Evolutionary conservation across 2,888 invertebrate species (phyloP).

Genomic region (Leucophora obtusa): DNA sequence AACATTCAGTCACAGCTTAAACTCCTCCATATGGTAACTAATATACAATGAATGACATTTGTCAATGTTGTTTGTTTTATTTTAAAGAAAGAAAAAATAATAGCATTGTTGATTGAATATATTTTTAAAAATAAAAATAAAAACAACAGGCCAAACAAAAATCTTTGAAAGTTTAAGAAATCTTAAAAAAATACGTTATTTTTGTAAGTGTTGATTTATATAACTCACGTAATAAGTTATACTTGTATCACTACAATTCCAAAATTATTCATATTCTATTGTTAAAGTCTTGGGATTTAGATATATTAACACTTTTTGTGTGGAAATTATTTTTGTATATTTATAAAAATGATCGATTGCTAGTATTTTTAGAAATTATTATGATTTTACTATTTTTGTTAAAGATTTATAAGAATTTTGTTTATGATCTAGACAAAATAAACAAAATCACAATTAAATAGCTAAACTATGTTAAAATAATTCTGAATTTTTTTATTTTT

Average conservation of each 20-base stretch:
- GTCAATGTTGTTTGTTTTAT: slow-evolving; percentile 32
- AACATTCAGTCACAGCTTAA: background rate
- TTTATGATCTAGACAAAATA: background rate
- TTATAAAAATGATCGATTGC: slow-evolving; percentile 26
- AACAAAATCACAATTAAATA: slow-evolving; percentile 12
- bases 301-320: slow-evolving; percentile 42
- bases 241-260: background rate
- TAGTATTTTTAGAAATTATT: background rate
- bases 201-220: slow-evolving; percentile 12
- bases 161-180: slow-evolving; percentile 3
- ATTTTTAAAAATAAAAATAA: background rate
- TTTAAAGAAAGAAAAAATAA: background rate
- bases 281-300: slow-evolving; percentile 29
- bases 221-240: slow-evolving; percentile 11
- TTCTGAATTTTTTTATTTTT: slow-evolving; percentile 32
- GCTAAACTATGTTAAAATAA: slow-evolving; percentile 1
- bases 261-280: slow-evolving; percentile 22
- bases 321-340: background rate
- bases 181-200: background rate
- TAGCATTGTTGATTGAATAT: background rate
- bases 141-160: background rate
- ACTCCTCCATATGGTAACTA: slow-evolving; percentile 1
- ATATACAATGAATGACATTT: slow-evolving; percentile 44
- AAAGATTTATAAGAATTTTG: slow-evolving; percentile 32
- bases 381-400: slow-evolving; percentile 8